These are phyloP conservation scores for Micoletzkya japonica DNA, from an alignment of 2,888 invertebrate genomes.

Conservation along the genomic window DNA sequence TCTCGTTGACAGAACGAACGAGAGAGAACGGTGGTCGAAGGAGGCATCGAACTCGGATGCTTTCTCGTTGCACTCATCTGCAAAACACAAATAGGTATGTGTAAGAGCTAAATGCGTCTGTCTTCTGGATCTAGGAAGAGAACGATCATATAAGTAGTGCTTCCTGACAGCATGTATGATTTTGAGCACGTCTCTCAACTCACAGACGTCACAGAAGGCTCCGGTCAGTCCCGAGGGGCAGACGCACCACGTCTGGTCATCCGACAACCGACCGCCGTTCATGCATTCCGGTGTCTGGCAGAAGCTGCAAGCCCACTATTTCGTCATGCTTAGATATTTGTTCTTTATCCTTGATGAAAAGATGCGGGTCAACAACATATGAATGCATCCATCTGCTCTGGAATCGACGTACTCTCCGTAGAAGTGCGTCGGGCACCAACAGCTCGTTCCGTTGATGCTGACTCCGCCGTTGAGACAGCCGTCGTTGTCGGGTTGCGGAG, in stretches of 20 bases:
- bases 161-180: too few species aligned
- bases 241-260: slow-evolving; percentile 34
- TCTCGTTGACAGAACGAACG: slow-evolving; percentile 49
- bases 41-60: slow-evolving; percentile 39
- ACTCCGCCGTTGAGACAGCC: slow-evolving; percentile 53
- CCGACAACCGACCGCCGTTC: slow-evolving; percentile 40
- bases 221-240: slow-evolving; percentile 46
- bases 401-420: slow-evolving; percentile 37
- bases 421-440: slow-evolving; percentile 49
- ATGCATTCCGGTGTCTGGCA: slow-evolving; percentile 48
- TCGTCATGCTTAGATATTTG: too few species aligned
- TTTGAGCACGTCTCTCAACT: not conserved
- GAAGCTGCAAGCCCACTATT: not conserved
- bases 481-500: slow-evolving; percentile 34
- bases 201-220: slow-evolving; percentile 53
- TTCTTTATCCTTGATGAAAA: too few species aligned
- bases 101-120: not conserved
- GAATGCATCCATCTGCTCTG: not conserved
- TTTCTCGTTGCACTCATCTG: slow-evolving; percentile 41
- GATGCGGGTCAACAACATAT: not conserved
- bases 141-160: too few species aligned
- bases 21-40: slow-evolving; percentile 41
- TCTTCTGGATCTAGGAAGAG: not conserved
- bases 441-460: slow-evolving; percentile 42
- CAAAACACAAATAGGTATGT: slow-evolving; percentile 20